Conservation (phyloP, 2,113 vertebrate species). For the Eleginops maclovinus region DNA sequence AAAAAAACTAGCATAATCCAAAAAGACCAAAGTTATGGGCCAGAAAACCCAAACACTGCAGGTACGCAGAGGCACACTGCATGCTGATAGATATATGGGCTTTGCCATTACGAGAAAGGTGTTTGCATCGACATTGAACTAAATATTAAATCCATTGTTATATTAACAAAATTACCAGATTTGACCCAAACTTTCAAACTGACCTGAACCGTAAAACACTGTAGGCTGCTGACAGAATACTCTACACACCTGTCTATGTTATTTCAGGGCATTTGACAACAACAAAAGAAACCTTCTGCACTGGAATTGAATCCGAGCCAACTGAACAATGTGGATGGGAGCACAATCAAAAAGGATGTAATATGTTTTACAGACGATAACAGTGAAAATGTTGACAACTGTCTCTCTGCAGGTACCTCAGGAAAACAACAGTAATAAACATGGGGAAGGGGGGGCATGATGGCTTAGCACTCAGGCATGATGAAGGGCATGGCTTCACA, state of each 20-base stretch:
- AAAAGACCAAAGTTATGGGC: neutral
- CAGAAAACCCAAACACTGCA: neutral
- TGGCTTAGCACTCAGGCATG: slow-evolving; percentile 66
- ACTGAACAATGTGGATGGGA: slow-evolving; percentile 44
- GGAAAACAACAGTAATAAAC: slow-evolving; percentile 70
- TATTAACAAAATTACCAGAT: neutral
- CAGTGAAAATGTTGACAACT: slow-evolving; percentile 63
- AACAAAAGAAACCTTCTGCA: slow-evolving; percentile 45
- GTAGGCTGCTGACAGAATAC: neutral
- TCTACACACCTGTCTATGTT: too few species aligned
- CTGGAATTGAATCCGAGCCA: slow-evolving; percentile 29
- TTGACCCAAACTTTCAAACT: slow-evolving; percentile 1
- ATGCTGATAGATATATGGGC: neutral
- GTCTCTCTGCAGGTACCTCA: slow-evolving; percentile 42
- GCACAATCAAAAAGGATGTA: slow-evolving; percentile 27
- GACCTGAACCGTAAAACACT: neutral
- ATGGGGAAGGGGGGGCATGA: slow-evolving; percentile 64
- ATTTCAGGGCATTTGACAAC: slow-evolving; percentile 38
- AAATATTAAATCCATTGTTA: neutral
- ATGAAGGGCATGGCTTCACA: slow-evolving; percentile 74
- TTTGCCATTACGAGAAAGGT: neutral
- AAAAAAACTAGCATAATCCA: neutral
- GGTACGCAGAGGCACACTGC: neutral
- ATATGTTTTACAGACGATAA: slow-evolving; percentile 56
- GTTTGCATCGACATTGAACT: neutral